Conservation (phyloP, 2,888 invertebrate species). For the Germaria angustata region DNA sequence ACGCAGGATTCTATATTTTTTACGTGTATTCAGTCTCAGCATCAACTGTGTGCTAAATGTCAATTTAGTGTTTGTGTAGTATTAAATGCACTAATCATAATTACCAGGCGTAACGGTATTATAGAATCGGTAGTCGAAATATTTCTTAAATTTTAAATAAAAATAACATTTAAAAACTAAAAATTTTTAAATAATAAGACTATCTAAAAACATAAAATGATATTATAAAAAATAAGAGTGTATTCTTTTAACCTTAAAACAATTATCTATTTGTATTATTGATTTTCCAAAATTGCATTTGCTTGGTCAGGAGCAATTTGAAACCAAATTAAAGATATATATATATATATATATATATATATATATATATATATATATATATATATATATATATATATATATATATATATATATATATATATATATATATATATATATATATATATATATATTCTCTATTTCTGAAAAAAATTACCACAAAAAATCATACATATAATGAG, state of each 20-base stretch:
- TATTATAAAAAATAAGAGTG: background rate
- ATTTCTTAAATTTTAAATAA: background rate
- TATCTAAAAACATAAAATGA: background rate
- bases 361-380: too few relatives aligned
- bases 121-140: background rate
- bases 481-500: too few relatives aligned
- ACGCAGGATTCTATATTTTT: background rate
- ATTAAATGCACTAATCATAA: too few relatives aligned
- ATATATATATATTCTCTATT: too few relatives aligned
- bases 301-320: background rate
- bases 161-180: background rate
- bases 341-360: background rate
- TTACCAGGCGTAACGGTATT: slow-evolving; percentile 22
- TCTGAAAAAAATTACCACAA: too few relatives aligned
- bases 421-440: too few relatives aligned
- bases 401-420: too few relatives aligned
- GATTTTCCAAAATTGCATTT: slow-evolving; percentile 51
- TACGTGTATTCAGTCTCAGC: background rate
- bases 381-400: too few relatives aligned
- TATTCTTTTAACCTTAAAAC: background rate
- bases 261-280: background rate
- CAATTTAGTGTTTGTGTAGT: background rate
- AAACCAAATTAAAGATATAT: background rate
- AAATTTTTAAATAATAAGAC: background rate
- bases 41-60: background rate